phyloP scores from a whole-genome alignment of 2,888 invertebrate species.

The Andrena flavipes region DNA sequence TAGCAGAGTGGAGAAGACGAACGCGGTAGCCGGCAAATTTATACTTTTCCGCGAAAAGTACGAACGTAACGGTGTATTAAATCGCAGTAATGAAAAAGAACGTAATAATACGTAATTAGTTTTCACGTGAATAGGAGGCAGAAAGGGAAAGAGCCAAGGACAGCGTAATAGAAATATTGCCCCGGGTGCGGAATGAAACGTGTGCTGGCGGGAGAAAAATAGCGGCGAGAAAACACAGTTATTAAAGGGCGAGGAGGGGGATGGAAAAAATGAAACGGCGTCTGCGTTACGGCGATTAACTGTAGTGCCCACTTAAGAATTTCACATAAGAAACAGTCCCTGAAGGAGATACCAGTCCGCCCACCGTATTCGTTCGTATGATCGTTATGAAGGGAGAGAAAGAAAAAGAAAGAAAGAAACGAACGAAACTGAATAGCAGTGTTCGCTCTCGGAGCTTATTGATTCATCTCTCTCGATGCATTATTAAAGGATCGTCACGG shows the following conservation, averaged over 20 bases:
- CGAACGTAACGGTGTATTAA: neutral
- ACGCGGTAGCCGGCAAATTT: neutral
- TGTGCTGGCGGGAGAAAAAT: slow-evolving; percentile 22
- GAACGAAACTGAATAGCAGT: slow-evolving; percentile 43
- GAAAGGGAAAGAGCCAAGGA: neutral
- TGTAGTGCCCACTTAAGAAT: slow-evolving; percentile 56
- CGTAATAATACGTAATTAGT: slow-evolving; percentile 10
- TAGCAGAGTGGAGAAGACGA: neutral
- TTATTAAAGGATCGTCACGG: slow-evolving; percentile 62
- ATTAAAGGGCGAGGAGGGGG: slow-evolving; percentile 29
- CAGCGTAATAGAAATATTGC: neutral
- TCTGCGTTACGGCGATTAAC: slow-evolving; percentile 54
- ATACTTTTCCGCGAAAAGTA: neutral
- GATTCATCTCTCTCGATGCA: slow-evolving; percentile 65
- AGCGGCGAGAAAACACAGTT: slow-evolving; percentile 32
- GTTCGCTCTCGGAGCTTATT: slow-evolving; percentile 58
- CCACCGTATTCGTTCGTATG: slow-evolving; percentile 59
- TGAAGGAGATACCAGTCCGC: slow-evolving; percentile 66
- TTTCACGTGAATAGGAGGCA: slow-evolving; percentile 1
- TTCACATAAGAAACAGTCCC: slow-evolving; percentile 56
- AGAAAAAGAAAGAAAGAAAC: neutral
- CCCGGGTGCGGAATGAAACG: neutral
- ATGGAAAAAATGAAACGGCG: slow-evolving; percentile 43
- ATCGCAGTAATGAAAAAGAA: neutral
- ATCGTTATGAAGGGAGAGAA: slow-evolving; percentile 28